Conservation (phyloP, 2,113 vertebrate species). For the Oplegnathus fasciatus region DNA sequence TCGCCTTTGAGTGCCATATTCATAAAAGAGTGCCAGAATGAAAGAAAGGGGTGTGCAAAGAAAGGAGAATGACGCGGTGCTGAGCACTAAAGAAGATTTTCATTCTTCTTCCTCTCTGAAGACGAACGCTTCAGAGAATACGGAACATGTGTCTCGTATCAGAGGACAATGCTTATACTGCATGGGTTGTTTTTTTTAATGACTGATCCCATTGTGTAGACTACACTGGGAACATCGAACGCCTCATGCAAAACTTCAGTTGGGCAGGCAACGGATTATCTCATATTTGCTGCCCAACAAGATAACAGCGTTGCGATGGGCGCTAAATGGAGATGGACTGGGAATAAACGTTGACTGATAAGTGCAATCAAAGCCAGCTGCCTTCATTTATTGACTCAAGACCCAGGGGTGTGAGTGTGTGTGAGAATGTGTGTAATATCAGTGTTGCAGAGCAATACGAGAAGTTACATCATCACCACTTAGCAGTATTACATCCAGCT, state of each 20-base stretch:
- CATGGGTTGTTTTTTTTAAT: conserved; percentile 28
- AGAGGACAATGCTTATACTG: conserved; percentile 19
- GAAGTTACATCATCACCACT: conserved; percentile 74
- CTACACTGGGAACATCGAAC: conserved; percentile 23
- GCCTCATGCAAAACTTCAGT: conserved; percentile 18
- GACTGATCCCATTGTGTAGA: conserved; percentile 22
- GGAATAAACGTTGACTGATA: conserved; percentile 70
- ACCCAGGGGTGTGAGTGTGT: conserved; percentile 58
- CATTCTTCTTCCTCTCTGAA: conserved; percentile 6
- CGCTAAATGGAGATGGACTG: conserved; percentile 54
- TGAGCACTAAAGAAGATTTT: background rate
- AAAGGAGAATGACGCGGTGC: conserved; percentile 16
- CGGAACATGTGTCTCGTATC: conserved; percentile 19
- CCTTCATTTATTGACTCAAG: conserved; percentile 67
- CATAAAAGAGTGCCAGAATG: conserved; percentile 24
- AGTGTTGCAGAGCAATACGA: conserved; percentile 63
- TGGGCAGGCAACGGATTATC: conserved; percentile 23
- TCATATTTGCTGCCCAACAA: conserved; percentile 36
- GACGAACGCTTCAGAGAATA: conserved; percentile 35
- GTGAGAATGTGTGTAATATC: conserved; percentile 60
- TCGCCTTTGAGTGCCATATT: conserved; percentile 35
- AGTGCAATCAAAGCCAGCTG: conserved; percentile 71
- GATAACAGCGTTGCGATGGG: conserved; percentile 41
- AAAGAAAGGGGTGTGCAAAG: conserved; percentile 36
- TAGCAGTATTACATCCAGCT: conserved; percentile 63